Base-by-base conservation (phyloP, 2,888 invertebrate genomes). In the Andrena bicolor region DNA sequence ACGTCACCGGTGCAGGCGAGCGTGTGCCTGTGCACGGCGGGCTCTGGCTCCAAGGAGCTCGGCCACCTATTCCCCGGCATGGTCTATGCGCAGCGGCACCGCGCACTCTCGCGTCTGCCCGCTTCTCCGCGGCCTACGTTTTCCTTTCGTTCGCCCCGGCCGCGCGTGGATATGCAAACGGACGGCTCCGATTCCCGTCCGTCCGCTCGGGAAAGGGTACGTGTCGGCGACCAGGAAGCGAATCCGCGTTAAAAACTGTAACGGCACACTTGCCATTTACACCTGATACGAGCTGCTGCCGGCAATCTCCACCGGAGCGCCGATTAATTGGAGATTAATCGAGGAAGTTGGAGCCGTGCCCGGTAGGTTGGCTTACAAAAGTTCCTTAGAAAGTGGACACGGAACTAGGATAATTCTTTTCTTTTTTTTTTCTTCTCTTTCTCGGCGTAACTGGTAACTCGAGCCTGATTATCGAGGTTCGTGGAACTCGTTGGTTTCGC, bases 1-100 rank as follows among this genome's bases (percentile, higher is more conserved):
- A 90, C 91, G 91, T 91, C 90, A 92, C 71, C 80, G 69, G 61
- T 77, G 70, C 77, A 72, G 69, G 64, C 78, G 70, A 41, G 28
- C 64, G 32, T 10, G 20, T 58, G 7, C n/a, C 16, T 56, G n/a
- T 28, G 41, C 41, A 41, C 76, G 66, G 51, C 35, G 56, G 8
- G 49, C 48, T 58, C 53, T 23, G 48, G 49, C 30, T 10, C 53
- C 53, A 20, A 53, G 53, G 49, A 69, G 35, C 49, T 61, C 65
- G 13, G 20, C 41, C 28, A n/a, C 23, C 53, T 16, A 48, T 7
- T 41, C 60, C 51, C 48, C 49, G 20, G 7, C 10, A 0, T 23
- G 41, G 16, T 13, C 66, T 35, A 28, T 64, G 74, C 28, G 48
- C 49, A 1, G 8, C 20, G 51, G 60, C 35, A 61, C 53, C 65